Evolutionary conservation across 2,888 invertebrate species (phyloP).

Genomic region (Diabrotica balteata): DNA sequence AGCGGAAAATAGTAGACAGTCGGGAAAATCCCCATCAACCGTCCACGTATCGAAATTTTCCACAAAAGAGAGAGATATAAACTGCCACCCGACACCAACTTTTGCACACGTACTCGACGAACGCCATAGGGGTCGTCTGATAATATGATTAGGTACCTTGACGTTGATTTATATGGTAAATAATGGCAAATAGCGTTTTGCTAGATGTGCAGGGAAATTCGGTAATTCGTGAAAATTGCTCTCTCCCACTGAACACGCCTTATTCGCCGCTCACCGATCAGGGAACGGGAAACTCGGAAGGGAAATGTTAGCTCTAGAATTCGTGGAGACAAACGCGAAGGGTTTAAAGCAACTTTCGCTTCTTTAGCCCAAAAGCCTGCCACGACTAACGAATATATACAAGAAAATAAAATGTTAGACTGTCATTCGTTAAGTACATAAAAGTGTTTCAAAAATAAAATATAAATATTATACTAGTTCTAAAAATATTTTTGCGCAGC

Average conservation of each 20-base stretch:
- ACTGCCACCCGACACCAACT: background rate
- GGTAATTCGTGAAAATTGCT: slow-evolving; percentile 42
- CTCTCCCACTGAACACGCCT: slow-evolving; percentile 24
- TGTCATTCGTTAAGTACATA: no score
- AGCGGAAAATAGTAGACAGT: slow-evolving; percentile 30
- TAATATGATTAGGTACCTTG: slow-evolving; percentile 50
- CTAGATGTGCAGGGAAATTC: slow-evolving; percentile 41
- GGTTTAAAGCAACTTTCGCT: background rate
- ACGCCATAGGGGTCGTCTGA: slow-evolving; percentile 36
- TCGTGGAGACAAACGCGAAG: background rate
- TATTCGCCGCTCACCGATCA: slow-evolving; percentile 15
- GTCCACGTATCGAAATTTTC: slow-evolving; percentile 18
- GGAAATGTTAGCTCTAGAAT: slow-evolving; percentile 24
- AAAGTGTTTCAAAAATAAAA: no score
- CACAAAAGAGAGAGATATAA: slow-evolving; percentile 13
- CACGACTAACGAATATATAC: no score
- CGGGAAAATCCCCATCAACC: slow-evolving; percentile 14
- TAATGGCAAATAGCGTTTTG: slow-evolving; percentile 46
- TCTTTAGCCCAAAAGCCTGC: no score
- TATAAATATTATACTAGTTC: no score
- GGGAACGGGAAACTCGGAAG: slow-evolving; percentile 31
- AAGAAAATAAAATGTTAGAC: no score
- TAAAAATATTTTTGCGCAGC: no score
- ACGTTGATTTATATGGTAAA: slow-evolving; percentile 50
- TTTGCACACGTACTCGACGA: slow-evolving; percentile 11